phyloP scores from a whole-genome alignment of 92 coral and sea anemone species.

The Muricea muricata region DNA sequence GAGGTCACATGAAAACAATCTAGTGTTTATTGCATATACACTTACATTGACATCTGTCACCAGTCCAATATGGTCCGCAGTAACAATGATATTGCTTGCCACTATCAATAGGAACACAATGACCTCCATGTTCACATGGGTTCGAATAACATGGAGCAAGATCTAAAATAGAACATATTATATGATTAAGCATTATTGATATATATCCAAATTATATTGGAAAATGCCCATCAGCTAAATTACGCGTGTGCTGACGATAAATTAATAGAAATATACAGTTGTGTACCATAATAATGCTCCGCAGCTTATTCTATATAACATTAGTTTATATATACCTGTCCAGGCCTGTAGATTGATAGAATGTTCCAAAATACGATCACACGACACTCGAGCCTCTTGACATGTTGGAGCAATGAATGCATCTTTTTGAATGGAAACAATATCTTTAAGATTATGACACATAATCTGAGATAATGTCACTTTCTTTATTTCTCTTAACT shows the following conservation, averaged over 20 bases:
- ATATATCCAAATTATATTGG: background rate
- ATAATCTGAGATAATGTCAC: slow-evolving; percentile 28
- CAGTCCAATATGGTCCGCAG: slow-evolving; percentile 33
- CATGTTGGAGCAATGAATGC: slow-evolving; percentile 29
- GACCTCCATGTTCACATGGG: slow-evolving; percentile 36
- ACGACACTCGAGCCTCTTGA: slow-evolving; percentile 14
- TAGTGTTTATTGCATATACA: too few relatives aligned
- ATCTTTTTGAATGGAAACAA: slow-evolving; percentile 38
- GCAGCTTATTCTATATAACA: too few relatives aligned
- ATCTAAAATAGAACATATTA: background rate
- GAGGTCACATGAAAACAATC: too few relatives aligned
- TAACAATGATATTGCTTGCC: slow-evolving; percentile 23
- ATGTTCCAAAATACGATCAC: slow-evolving; percentile 22
- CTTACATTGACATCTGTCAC: slow-evolving; percentile 29
- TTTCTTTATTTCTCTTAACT: slow-evolving; percentile 39
- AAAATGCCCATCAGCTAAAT: background rate
- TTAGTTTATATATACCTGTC: slow-evolving; percentile 12
- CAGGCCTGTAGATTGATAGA: slow-evolving; percentile 30
- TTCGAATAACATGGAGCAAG: slow-evolving; percentile 33
- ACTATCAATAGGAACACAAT: slow-evolving; percentile 28
- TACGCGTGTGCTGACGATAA: too few relatives aligned
- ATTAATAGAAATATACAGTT: too few relatives aligned
- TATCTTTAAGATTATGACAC: slow-evolving; percentile 27
- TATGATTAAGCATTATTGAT: background rate
- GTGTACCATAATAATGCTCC: too few relatives aligned